Base-by-base conservation (phyloP, 2,888 invertebrate genomes). In the Megalurothrips usitatus region DNA sequence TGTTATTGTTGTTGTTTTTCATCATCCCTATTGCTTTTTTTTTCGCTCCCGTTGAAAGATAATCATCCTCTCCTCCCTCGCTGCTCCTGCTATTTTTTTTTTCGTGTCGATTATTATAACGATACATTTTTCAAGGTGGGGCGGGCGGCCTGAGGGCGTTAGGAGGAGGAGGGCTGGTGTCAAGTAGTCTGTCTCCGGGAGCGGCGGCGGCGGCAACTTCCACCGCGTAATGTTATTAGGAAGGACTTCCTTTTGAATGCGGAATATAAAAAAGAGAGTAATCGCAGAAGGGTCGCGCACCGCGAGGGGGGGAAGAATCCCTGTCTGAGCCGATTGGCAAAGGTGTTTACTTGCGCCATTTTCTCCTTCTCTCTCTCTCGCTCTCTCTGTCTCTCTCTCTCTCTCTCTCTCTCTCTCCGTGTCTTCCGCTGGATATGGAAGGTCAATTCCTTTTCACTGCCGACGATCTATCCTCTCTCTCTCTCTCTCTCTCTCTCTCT, bases 221-320 rank as follows among this genome's bases (percentile, higher is more conserved):
- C 68, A 75, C 68, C 68, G 34, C 34, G n/a, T 75, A 75, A 75
- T 75, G 68, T 75, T 75, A 75, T 75, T 75, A 75, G 26, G 26
- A 75, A 75, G 26, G 68, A 75, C 68, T 75, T 75, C 68, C 68
- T 12, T 75, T 23, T 75, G 68, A 75, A 75, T 75, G 68, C 58
- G 58, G 68, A 75, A 75, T 75, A 58, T 58, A 75, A 75, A 75
- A 75, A 12, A 75, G 68, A 75, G 6, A 23, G 68, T 26, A 75
- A 75, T 75, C 68, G 68, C 58, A 4, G 68, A 12, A 75, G 68
- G 34, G 34, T 43, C 34, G 34, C 34, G 34, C 34, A 43, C 34
- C 34, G 34, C 34, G 34, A 43, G 34, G 26, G 23, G 68, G 26
- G 68, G 26, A 17, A 58, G n/a, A 58, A 58, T 26, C 68, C 23